These are phyloP conservation scores for Dione vanillae DNA, from an alignment of 2,888 invertebrate genomes.

Conservation along the genomic window DNA sequence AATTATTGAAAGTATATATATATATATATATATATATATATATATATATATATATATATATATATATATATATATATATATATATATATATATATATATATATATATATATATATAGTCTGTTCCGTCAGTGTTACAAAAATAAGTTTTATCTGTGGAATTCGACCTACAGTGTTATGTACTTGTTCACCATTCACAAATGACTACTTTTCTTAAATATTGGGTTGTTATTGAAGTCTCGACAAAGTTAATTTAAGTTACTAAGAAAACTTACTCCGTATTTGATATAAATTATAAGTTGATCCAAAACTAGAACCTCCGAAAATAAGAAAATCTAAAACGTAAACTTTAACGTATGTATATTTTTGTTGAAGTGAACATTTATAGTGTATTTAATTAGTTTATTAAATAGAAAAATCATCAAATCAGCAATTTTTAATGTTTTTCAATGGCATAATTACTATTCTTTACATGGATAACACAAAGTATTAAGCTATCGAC, in stretches of 20 bases:
- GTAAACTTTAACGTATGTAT: constrained; percentile 55
- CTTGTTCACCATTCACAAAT: constrained; percentile 51
- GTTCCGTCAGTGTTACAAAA: not conserved
- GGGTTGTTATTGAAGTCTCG: constrained; percentile 69
- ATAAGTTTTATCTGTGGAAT: constrained; percentile 36
- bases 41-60: too few relatives aligned
- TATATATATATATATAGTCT: not conserved
- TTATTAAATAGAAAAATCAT: constrained; percentile 12
- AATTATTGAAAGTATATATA: too few relatives aligned
- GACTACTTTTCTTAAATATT: constrained; percentile 62
- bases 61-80: too few relatives aligned
- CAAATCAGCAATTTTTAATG: constrained; percentile 24
- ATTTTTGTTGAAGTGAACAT: constrained; percentile 54
- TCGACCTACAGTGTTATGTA: constrained; percentile 41
- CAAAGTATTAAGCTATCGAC: constrained; percentile 55
- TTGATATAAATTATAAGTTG: constrained; percentile 9
- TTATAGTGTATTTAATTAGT: constrained; percentile 33
- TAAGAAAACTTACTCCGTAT: not conserved
- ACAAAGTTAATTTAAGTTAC: constrained; percentile 42
- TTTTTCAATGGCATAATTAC: constrained; percentile 21
- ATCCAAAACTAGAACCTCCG: constrained; percentile 13
- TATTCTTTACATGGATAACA: constrained; percentile 50
- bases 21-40: too few relatives aligned
- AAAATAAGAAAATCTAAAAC: constrained; percentile 20
- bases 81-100: too few relatives aligned